phyloP scores from a whole-genome alignment of 2,888 invertebrate genomes.

The Yponomeuta cagnagella region DNA sequence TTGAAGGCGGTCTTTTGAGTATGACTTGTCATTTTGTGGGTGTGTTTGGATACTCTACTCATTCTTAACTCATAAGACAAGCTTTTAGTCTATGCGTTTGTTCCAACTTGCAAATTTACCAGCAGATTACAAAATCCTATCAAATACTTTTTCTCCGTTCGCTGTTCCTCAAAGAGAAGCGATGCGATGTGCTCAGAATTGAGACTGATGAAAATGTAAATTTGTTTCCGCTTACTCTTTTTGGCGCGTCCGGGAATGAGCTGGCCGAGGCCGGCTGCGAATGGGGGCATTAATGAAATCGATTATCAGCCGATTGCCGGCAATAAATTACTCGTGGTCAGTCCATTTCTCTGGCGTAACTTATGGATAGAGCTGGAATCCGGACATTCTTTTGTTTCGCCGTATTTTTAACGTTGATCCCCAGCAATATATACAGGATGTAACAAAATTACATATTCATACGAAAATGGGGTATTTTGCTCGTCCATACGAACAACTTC shows the following conservation, averaged over 20 bases:
- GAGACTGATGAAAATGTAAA: slow-evolving; percentile 3
- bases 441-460: not conserved
- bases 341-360: slow-evolving; percentile 21
- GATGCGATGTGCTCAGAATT: not conserved
- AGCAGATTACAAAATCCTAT: not conserved
- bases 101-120: not conserved
- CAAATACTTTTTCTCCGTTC: not conserved
- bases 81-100: no score
- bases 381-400: slow-evolving; percentile 2
- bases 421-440: not conserved
- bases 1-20: no score
- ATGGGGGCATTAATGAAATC: slow-evolving; percentile 52
- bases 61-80: no score
- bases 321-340: slow-evolving; percentile 36
- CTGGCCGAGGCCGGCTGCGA: slow-evolving; percentile 27
- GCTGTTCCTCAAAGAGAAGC: not conserved
- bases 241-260: not conserved
- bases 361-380: slow-evolving; percentile 6
- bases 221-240: not conserved
- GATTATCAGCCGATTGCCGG: slow-evolving; percentile 44
- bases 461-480: no score
- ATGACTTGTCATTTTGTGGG: no score
- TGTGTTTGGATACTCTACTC: no score
- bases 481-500: no score
- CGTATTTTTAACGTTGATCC: not conserved